phyloP scores from a whole-genome alignment of 2,113 vertebrate species.

The Bettongia penicillata region DNA sequence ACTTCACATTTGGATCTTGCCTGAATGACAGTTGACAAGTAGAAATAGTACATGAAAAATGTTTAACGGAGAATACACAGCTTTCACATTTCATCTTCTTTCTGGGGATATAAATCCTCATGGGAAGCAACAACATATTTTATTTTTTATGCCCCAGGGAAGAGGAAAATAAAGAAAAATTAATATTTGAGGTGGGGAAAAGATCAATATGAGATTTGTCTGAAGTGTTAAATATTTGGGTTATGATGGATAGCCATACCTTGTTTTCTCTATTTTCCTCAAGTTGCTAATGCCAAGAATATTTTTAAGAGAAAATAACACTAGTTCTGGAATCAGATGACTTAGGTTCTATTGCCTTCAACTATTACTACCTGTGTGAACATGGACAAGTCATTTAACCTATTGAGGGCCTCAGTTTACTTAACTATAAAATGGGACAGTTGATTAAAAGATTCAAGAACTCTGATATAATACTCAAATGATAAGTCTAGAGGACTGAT shows the following conservation, averaged over 20 bases:
- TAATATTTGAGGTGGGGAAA: constrained; percentile 63
- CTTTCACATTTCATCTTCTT: constrained; percentile 71
- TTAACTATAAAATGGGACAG: not conserved
- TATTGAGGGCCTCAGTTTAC: not conserved
- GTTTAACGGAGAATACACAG: constrained; percentile 61
- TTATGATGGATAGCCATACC: constrained; percentile 65
- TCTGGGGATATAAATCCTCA: constrained; percentile 67
- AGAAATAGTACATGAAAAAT: constrained; percentile 73
- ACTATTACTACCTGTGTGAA: not conserved
- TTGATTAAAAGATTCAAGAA: not conserved
- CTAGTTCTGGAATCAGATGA: not conserved
- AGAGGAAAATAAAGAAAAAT: constrained; percentile 78
- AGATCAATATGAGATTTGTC: constrained; percentile 67
- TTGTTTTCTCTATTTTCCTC: constrained; percentile 17
- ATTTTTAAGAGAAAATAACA: not conserved
- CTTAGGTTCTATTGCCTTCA: not conserved
- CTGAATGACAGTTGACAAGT: constrained; percentile 63
- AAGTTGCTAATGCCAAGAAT: constrained; percentile 36
- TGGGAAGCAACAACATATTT: constrained; percentile 64
- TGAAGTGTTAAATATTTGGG: constrained; percentile 62
- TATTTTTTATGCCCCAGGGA: constrained; percentile 62
- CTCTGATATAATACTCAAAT: not conserved
- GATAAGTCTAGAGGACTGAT: not conserved
- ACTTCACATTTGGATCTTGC: constrained; percentile 41
- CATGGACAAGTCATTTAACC: not conserved